Evolutionary conservation across 2,888 invertebrate species (phyloP), one percentile per base, ranked within the genome.

Genomic region (Gonocerus acuteangulatus): DNA sequence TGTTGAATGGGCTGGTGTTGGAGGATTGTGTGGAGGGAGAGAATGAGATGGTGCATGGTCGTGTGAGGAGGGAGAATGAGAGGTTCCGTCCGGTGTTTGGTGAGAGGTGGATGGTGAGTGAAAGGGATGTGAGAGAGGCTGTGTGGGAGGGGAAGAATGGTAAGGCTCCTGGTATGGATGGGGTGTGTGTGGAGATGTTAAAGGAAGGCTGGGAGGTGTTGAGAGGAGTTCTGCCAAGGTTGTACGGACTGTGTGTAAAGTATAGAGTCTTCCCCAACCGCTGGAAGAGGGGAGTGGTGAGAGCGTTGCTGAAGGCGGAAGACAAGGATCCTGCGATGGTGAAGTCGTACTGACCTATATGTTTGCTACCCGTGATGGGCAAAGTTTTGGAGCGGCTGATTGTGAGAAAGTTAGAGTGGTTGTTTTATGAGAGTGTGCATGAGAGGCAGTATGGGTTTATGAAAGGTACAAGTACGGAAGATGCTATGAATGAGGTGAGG

Each of bases 131-230:
- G 39, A 39, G 39, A 39, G 39, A 15, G 13, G 39, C 15, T 15
- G 39, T 15, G 15, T 39, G 15, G 77, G 78, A 78, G 77, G 78
- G 76, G 77, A 16, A 13, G 34, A 42, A 42, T 42, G 16, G 44
- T 2, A 44, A 44, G 4, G 44, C 44, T 11, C 44, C 2, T 16
- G 44, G 44, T 1, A 9, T 7, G 16, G 44, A 44, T 16, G 16
- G 3, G 2, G 19, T 44, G 1, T 9, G 2, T 1, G 44, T 3
- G n/a, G n/a, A n/a, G n/a, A n/a, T n/a, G n/a, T n/a, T n/a, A n/a
- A n/a, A n/a, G n/a, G n/a, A n/a, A n/a, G n/a, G n/a, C n/a, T n/a
- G n/a, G n/a, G n/a, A n/a, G n/a, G n/a, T n/a, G n/a, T n/a, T n/a
- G n/a, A n/a, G 16, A 3, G 4, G 16, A 1, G 16, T 16, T 1